These are phyloP conservation scores for Helicolenus hilgendorfi DNA, from an alignment of 2,797 vertebrate species.

Conservation along the genomic window DNA sequence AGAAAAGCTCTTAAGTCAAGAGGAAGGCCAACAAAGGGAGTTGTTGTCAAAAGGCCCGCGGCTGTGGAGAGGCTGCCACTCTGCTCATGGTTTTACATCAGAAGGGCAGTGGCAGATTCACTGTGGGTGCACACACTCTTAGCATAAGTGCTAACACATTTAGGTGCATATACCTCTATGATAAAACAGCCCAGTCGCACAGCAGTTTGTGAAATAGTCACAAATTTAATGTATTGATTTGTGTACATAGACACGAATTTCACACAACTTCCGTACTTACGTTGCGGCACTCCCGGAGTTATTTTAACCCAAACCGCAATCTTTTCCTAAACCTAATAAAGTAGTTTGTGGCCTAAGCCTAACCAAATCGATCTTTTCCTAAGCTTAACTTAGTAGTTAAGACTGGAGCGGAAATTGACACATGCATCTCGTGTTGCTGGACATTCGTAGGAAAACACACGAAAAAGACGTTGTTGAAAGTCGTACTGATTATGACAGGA, in stretches of 20 bases:
- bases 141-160: not conserved
- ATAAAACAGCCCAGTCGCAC: not conserved
- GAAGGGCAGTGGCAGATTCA: conserved; percentile 41
- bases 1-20: conserved; percentile 76
- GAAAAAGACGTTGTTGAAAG: not conserved
- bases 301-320: too few species aligned
- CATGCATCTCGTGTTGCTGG: not conserved
- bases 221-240: too few species aligned
- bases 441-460: not conserved
- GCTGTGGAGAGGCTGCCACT: conserved; percentile 55
- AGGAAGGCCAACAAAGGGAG: conserved; percentile 67
- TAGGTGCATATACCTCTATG: not conserved
- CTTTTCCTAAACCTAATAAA: too few species aligned
- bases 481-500: not conserved
- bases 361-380: too few species aligned
- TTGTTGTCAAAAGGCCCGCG: conserved; percentile 60
- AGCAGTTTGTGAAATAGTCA: too few species aligned
- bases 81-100: conserved; percentile 61
- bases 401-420: too few species aligned
- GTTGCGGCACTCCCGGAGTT: too few species aligned
- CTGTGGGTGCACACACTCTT: conserved; percentile 12
- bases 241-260: too few species aligned
- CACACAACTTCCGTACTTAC: too few species aligned
- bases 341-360: too few species aligned
- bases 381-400: too few species aligned